Base-by-base conservation (phyloP, 2,888 invertebrate genomes). In the Polietes domitor region DNA sequence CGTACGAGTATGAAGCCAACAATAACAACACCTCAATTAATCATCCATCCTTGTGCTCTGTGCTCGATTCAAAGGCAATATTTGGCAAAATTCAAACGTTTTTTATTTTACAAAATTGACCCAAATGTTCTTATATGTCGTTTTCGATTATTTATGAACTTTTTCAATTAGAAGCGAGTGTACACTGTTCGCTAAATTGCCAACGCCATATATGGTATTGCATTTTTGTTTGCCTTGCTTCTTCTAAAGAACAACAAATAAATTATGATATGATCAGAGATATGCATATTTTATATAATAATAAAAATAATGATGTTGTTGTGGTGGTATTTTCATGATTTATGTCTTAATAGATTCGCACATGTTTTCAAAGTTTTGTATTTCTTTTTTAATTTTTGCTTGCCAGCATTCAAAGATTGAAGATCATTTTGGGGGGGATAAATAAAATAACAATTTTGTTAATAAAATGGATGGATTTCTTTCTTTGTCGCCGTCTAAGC, bases 181-280 rank as follows among this genome's bases (percentile, higher is more conserved):
- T 50, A 32, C 17, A 53, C 3, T n/a, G 19, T 76, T 79, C 71
- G 75, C 58, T 72, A 32, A 55, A 65, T 76, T 76, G 63, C 53
- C 0, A 72, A n/a, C n/a, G 41, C 84, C 78, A 79, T 72, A 76
- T 81, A 73, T 73, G 81, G 84, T 76, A 61, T 24, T 73, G 37
- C 19, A 61, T 73, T 61, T n/a, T n/a, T n/a, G n/a, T n/a, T n/a
- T n/a, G n/a, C n/a, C n/a, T n/a, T n/a, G n/a, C n/a, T n/a, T n/a
- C n/a, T n/a, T n/a, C n/a, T 24, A 37, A 61, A 19, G 19, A 37
- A 68, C 15, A 43, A 15, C 43, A 41, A 68, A 73, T 73, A 73
- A 73, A 73, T 73, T 43, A 73, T 73, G 58, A 73, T 73, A 15
- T 55, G 43, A 12, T 28, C n/a, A 28, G 4, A 72, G 58, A 73